Base-by-base conservation (phyloP, 2,113 vertebrate genomes). In the Pluvianellus socialis region DNA sequence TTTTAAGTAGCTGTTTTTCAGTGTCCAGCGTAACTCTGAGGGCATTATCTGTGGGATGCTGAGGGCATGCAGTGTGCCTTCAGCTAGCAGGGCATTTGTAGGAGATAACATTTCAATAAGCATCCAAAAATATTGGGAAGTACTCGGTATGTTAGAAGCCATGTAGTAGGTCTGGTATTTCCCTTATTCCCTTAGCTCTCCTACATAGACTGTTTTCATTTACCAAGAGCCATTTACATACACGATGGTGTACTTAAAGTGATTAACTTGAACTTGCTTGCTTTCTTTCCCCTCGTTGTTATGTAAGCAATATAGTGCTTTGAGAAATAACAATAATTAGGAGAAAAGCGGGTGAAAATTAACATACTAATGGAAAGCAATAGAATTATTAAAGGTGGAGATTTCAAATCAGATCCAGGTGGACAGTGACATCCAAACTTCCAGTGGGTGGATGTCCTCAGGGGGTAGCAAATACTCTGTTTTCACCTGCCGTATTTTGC, bases 61-160 rank as follows among this genome's bases (percentile, higher is more conserved):
- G 20, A 53, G n/a, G 17, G n/a, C 21, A 1, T 3, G 10, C 30
- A 4, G 20, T 2, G 5, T 14, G 5, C 44, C 1, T 28, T 12
- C n/a, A 4, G 30, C 42, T 14, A 2, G n/a, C 6, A 9, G 59
- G 65, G 59, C 26, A 3, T 35, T 85, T 53, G 26, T 19, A 27
- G 66, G 17, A 40, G 42, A 23, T 3, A 50, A 28, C 35, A 23
- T 68, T 65, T 59, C 70, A 44, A 10, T n/a, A 50, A 27, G n/a
- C 32, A 63, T 26, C 56, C 55, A 7, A 42, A 76, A 58, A 42
- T 52, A 19, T 3, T 71, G 70, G 38, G 0, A 3, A 45, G 23
- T 23, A 3, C 40, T 73, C 11, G 0, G 6, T 38, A 3, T 32
- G 8, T 58, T 21, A 21, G 35, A 4, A 73, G 47, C 26, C 16